A percentile compares a stretch with the other conserved stretches of the same genome.
Conservation (phyloP, 2,113 vertebrate genomes). For the Nannospalax galili region DNA sequence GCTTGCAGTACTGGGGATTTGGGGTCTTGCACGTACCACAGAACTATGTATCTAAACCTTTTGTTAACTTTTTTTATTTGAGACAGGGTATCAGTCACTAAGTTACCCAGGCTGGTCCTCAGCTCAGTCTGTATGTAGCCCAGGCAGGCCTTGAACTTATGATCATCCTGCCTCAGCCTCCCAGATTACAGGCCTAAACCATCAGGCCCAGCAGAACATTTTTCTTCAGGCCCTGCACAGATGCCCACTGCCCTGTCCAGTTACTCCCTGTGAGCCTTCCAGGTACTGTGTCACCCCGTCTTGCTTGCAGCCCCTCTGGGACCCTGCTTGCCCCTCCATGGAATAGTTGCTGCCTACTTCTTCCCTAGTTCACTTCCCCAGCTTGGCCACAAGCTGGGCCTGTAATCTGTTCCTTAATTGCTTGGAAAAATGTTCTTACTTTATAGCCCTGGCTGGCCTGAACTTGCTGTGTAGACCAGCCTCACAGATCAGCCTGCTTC, state of each 20-base stretch:
- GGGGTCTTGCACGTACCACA: not conserved
- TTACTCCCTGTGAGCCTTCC: not conserved
- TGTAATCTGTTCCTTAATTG: not conserved
- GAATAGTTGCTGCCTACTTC: not conserved
- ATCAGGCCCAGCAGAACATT: not conserved
- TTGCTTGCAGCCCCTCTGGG: not conserved
- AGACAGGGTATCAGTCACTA: not conserved
- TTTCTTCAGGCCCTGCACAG: not conserved
- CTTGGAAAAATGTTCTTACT: not conserved
- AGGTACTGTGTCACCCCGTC: too few relatives aligned
- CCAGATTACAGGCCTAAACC: not conserved
- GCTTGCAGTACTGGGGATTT: not conserved
- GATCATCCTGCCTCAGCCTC: not conserved
- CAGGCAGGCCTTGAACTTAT: not conserved
- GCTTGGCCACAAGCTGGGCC: not conserved
- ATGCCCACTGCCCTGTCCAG: not conserved
- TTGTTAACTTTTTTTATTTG: not conserved
- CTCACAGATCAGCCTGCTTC: not conserved
- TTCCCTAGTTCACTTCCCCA: not conserved
- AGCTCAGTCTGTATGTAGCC: not conserved
- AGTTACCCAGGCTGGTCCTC: not conserved
- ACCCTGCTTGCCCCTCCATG: not conserved
- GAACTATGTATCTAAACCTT: not conserved
- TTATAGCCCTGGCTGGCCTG: too few relatives aligned
- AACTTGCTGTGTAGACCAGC: too few relatives aligned